Percentiles rank a stretch among this genome's conserved stretches.
phyloP scores from a whole-genome alignment of 2,888 invertebrate species.

The Sinotaia quadrata region DNA sequence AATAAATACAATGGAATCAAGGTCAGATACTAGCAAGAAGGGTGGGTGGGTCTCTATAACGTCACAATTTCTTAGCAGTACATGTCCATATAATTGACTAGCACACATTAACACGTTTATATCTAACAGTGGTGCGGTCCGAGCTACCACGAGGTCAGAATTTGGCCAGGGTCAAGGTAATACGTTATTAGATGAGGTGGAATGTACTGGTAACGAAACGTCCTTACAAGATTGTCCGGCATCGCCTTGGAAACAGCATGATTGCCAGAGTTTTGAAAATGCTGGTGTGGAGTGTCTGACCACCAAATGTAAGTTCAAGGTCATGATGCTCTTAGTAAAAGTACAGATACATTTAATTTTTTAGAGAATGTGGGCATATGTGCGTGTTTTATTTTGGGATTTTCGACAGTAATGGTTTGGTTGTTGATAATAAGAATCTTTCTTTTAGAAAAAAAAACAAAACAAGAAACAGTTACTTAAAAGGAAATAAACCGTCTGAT shows the following conservation, averaged over 20 bases:
- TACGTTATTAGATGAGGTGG: slow-evolving; percentile 81
- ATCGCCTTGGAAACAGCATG: slow-evolving; percentile 82
- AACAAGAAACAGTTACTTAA: too few species aligned
- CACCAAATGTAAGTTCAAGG: slow-evolving; percentile 46
- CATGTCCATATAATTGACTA: too few species aligned
- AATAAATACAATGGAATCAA: too few species aligned
- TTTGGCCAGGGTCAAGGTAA: slow-evolving; percentile 70
- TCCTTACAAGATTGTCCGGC: slow-evolving; percentile 79
- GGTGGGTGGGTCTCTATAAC: too few species aligned
- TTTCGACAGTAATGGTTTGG: neutral
- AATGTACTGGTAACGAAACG: slow-evolving; percentile 81
- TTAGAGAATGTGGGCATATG: neutral
- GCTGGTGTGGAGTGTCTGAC: slow-evolving; percentile 69
- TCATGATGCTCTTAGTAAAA: too few species aligned
- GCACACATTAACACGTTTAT: neutral
- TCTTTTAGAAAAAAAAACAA: too few species aligned
- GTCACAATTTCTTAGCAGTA: too few species aligned
- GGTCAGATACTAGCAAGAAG: too few species aligned
- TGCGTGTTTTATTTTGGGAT: neutral
- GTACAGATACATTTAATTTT: too few species aligned
- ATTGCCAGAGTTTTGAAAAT: slow-evolving; percentile 76
- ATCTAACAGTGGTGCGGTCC: slow-evolving; percentile 33
- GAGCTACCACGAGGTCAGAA: slow-evolving; percentile 53
- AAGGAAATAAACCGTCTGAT: too few species aligned
- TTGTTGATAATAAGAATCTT: too few species aligned